phyloP scores from a whole-genome alignment of 1,140 invertebrate species.

The Cecropterus lyciades region DNA sequence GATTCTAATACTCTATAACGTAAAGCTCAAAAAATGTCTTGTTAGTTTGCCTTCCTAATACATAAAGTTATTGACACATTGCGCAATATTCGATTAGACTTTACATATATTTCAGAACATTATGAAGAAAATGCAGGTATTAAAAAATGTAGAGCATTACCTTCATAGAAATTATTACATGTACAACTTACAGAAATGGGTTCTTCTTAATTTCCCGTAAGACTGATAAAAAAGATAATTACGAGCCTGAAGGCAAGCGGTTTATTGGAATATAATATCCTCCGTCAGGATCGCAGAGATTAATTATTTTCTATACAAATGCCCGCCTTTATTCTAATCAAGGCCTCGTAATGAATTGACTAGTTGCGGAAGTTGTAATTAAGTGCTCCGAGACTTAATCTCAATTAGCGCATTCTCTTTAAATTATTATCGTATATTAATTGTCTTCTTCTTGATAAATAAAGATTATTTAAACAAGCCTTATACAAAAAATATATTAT shows the following conservation, averaged over 20 bases:
- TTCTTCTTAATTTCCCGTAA: not conserved
- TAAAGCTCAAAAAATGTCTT: too few species aligned
- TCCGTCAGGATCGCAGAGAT: not conserved
- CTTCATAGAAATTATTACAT: too few species aligned
- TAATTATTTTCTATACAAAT: slow-evolving; percentile 9
- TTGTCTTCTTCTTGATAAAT: not conserved
- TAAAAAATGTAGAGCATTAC: too few species aligned
- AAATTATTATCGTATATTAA: not conserved
- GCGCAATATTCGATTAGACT: too few species aligned
- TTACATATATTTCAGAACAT: too few species aligned
- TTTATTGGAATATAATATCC: slow-evolving; percentile 3
- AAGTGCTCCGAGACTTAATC: slow-evolving; percentile 10
- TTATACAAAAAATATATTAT: too few species aligned
- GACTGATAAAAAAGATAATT: slow-evolving; percentile 25
- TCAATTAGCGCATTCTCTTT: slow-evolving; percentile 8
- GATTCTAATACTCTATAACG: too few species aligned
- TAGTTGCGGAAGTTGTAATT: slow-evolving; percentile 17
- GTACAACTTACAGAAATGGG: too few species aligned
- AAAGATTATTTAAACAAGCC: too few species aligned
- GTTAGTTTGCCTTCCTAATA: too few species aligned
- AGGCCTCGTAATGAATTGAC: slow-evolving; percentile 17
- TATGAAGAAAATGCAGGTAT: too few species aligned
- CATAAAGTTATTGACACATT: too few species aligned
- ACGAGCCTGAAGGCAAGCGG: not conserved
- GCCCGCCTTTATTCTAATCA: not conserved